Evolutionary conservation across 2,888 invertebrate species (phyloP).

Genomic region (Saturnia pavonia): DNA sequence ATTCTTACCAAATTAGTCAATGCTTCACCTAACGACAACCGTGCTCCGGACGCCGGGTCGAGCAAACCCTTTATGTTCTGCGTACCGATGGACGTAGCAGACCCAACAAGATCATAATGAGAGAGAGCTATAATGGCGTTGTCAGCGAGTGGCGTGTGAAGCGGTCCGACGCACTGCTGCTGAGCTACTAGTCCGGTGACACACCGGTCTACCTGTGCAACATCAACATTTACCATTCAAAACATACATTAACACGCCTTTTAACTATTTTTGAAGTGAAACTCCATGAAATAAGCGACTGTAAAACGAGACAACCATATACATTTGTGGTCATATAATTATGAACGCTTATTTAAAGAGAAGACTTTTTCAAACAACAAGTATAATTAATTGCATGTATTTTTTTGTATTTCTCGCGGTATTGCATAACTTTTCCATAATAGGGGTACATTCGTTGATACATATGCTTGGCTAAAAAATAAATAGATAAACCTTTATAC

Average conservation of each 20-base stretch:
- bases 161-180: slow-evolving; percentile 98
- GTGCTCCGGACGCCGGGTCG: slow-evolving; percentile 91
- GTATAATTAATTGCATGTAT: no score
- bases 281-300: no score
- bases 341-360: no score
- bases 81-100: slow-evolving; percentile 97
- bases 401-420: no score
- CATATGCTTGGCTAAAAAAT: no score
- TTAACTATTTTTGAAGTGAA: background rate
- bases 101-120: slow-evolving; percentile 90
- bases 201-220: slow-evolving; percentile 88
- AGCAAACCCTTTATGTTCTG: slow-evolving; percentile 97
- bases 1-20: slow-evolving; percentile 92
- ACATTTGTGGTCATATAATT: no score
- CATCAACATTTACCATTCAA: background rate
- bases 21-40: slow-evolving; percentile 97
- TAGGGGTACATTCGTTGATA: no score
- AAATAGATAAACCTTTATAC: no score
- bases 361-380: no score
- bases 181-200: slow-evolving; percentile 97
- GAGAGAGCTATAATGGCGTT: slow-evolving; percentile 95
- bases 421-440: no score
- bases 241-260: background rate
- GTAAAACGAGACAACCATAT: no score
- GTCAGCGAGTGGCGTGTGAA: slow-evolving; percentile 97